A percentile compares a stretch with the other conserved stretches of the same genome.
Conservation (phyloP, 2,797 vertebrate genomes). For the Argya squamiceps region DNA sequence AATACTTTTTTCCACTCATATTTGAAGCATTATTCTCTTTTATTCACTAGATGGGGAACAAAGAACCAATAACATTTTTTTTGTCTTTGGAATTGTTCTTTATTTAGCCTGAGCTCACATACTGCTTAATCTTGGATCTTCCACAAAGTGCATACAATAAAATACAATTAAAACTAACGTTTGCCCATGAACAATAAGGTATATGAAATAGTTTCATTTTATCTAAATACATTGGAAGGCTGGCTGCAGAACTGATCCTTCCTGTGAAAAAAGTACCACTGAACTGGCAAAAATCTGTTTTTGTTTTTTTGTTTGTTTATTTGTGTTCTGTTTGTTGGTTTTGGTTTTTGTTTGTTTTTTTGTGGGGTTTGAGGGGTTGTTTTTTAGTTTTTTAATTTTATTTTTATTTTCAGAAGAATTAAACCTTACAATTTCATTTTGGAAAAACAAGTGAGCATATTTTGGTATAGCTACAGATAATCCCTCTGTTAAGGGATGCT, state of each 20-base stretch:
- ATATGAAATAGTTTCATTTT: neutral
- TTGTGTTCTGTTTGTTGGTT: neutral
- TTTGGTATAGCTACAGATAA: neutral
- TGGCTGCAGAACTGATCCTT: neutral
- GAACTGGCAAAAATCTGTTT: neutral
- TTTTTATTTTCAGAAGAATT: neutral
- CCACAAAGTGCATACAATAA: neutral
- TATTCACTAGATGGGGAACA: neutral
- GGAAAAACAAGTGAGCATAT: neutral
- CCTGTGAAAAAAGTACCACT: neutral
- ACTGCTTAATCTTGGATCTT: neutral
- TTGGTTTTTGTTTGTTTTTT: neutral
- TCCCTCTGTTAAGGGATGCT: neutral
- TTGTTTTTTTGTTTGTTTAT: neutral
- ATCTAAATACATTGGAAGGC: neutral
- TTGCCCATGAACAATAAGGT: neutral
- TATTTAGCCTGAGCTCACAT: neutral
- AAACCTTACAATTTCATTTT: neutral
- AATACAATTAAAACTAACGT: neutral
- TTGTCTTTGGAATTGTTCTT: neutral
- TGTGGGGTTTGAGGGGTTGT: neutral
- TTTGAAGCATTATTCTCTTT: neutral
- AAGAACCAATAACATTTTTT: neutral
- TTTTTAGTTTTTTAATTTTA: neutral
- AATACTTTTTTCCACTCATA: neutral